Evolutionary conservation across 1,140 invertebrate species (phyloP).

Genomic region (Steinernema khuongi): DNA sequence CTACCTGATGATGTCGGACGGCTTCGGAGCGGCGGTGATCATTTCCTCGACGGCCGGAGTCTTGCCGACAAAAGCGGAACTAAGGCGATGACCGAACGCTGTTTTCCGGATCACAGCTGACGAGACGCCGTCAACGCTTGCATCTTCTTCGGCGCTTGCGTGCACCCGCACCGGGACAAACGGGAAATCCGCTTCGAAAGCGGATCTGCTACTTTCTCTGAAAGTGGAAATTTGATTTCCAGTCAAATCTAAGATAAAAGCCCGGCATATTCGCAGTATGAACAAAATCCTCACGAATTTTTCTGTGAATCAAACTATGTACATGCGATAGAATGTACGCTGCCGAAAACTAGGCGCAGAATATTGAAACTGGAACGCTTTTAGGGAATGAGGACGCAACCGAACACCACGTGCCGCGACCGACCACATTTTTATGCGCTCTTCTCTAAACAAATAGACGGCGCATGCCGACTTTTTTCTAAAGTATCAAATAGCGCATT

Average conservation of each 20-base stretch:
- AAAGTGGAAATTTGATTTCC: neutral
- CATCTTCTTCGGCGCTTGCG: neutral
- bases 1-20: neutral
- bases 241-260: neutral
- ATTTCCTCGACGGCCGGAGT: neutral
- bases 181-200: neutral
- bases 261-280: neutral
- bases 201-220: neutral
- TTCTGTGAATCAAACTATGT: too few relatives aligned
- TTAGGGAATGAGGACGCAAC: too few relatives aligned
- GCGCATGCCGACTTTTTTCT: too few relatives aligned
- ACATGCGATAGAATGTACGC: too few relatives aligned
- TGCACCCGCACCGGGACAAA: neutral
- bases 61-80: neutral
- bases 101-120: neutral
- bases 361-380: too few relatives aligned
- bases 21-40: neutral
- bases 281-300: neutral
- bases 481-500: too few relatives aligned
- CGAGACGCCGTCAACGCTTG: neutral
- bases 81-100: neutral
- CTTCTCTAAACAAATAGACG: too few relatives aligned
- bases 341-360: too few relatives aligned
- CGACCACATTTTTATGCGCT: too few relatives aligned
- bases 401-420: too few relatives aligned